Percentiles rank a stretch among this genome's conserved stretches.
Evolutionary conservation across 1,140 invertebrate species (phyloP).

Genomic region (Matsumurasca onukii): DNA sequence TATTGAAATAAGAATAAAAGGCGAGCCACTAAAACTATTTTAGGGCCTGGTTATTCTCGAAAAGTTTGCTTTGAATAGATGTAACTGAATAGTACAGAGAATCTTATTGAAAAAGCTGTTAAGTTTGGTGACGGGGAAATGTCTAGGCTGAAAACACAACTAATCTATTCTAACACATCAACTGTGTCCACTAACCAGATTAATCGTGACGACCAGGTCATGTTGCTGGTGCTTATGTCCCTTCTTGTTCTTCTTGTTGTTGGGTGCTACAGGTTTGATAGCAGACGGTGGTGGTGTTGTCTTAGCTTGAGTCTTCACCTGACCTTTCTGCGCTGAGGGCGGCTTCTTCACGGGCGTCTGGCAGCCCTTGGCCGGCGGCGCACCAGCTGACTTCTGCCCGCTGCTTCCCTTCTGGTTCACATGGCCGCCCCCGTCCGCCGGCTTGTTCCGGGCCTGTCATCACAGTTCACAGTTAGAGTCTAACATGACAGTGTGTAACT

Average conservation of each 20-base stretch:
- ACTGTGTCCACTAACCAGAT: slow-evolving; percentile 79
- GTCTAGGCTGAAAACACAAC: too few species aligned
- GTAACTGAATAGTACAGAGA: too few species aligned
- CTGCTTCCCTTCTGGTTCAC: slow-evolving; percentile 65
- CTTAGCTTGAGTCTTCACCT: too few species aligned
- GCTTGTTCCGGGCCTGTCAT: slow-evolving; percentile 73
- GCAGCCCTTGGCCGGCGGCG: slow-evolving; percentile 37
- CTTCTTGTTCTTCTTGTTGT: slow-evolving; percentile 65
- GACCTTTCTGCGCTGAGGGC: slow-evolving; percentile 52
- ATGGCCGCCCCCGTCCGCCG: slow-evolving; percentile 69
- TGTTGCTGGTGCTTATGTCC: slow-evolving; percentile 78
- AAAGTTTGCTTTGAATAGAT: too few species aligned
- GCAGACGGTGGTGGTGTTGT: slow-evolving; percentile 38
- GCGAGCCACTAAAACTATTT: too few species aligned
- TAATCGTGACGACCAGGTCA: slow-evolving; percentile 78
- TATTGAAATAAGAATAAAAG: too few species aligned
- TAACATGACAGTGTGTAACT: too few species aligned
- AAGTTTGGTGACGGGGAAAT: too few species aligned
- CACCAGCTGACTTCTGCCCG: slow-evolving; percentile 48
- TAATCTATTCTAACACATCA: too few species aligned
- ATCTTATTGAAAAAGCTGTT: too few species aligned
- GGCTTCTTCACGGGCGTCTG: slow-evolving; percentile 58
- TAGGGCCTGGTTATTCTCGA: too few species aligned
- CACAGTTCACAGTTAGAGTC: slow-evolving; percentile 6
- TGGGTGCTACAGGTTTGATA: slow-evolving; percentile 45